A percentile compares a stretch with the other conserved stretches of the same genome.
phyloP scores from a whole-genome alignment of 1,140 invertebrate genomes.

The Marisa cornuarietis region DNA sequence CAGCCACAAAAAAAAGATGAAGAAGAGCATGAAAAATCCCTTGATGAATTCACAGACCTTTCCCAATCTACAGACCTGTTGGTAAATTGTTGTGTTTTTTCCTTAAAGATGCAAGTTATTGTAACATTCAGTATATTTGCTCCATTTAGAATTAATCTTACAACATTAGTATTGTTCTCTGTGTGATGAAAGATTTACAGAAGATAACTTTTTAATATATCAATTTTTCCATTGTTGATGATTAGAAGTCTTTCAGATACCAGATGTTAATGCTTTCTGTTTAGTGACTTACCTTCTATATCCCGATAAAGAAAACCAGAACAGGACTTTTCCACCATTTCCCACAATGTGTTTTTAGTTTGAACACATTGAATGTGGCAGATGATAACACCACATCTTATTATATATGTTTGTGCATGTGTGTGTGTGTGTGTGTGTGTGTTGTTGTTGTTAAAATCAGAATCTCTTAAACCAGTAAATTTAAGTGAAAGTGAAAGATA shows the following conservation, averaged over 20 bases:
- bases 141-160: background rate
- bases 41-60: conserved; percentile 54
- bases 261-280: no score
- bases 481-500: no score
- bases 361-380: background rate
- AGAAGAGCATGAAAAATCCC: conserved; percentile 48
- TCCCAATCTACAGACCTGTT: conserved; percentile 49
- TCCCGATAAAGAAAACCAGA: background rate
- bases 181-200: background rate
- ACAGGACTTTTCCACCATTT: background rate
- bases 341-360: background rate
- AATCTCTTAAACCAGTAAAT: no score
- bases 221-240: no score
- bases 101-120: background rate
- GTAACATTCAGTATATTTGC: no score
- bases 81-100: no score
- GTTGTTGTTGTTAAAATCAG: no score
- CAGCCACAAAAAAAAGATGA: conserved; percentile 30
- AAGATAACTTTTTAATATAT: background rate
- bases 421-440: background rate
- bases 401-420: background rate
- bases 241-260: no score
- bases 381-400: background rate
- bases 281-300: background rate
- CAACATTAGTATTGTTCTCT: background rate